phyloP scores from a whole-genome alignment of 23 tunicate genomes.

The Clavelina lepadiformis region DNA sequence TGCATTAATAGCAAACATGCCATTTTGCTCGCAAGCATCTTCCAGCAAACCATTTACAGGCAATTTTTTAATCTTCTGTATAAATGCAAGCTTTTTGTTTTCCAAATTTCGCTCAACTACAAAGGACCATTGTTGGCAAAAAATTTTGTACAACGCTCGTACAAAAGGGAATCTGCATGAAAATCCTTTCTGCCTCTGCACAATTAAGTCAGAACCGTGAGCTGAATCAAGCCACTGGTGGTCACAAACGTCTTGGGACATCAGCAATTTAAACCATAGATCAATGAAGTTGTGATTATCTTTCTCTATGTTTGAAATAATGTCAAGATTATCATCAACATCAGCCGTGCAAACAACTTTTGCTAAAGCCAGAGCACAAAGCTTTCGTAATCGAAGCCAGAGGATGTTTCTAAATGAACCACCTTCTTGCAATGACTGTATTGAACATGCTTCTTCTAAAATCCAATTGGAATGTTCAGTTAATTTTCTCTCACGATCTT shows the following conservation, averaged over 20 bases:
- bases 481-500: neutral
- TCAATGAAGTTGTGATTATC: slow-evolving; percentile 1
- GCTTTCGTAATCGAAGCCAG: slow-evolving; percentile 40
- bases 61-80: neutral
- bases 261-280: slow-evolving; percentile 36
- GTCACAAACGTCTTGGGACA: slow-evolving; percentile 1
- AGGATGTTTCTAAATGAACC: slow-evolving; percentile 62
- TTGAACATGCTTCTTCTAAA: slow-evolving; percentile 55
- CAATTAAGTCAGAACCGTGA: neutral
- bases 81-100: neutral
- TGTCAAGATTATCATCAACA: slow-evolving; percentile 39
- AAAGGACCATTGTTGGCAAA: slow-evolving; percentile 7
- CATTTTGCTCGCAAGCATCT: neutral
- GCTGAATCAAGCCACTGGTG: slow-evolving; percentile 5
- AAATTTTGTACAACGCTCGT: neutral
- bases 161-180: slow-evolving; percentile 16
- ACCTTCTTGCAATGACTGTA: slow-evolving; percentile 57
- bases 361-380: slow-evolving; percentile 31
- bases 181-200: neutral
- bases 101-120: neutral
- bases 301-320: slow-evolving; percentile 3
- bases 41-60: slow-evolving; percentile 4
- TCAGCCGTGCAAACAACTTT: slow-evolving; percentile 35
- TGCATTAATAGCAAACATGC: neutral
- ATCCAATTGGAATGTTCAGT: slow-evolving; percentile 20